These are phyloP conservation scores for Xenopus borealis DNA, from an alignment of 2,113 vertebrate genomes.

Conservation along the genomic window DNA sequence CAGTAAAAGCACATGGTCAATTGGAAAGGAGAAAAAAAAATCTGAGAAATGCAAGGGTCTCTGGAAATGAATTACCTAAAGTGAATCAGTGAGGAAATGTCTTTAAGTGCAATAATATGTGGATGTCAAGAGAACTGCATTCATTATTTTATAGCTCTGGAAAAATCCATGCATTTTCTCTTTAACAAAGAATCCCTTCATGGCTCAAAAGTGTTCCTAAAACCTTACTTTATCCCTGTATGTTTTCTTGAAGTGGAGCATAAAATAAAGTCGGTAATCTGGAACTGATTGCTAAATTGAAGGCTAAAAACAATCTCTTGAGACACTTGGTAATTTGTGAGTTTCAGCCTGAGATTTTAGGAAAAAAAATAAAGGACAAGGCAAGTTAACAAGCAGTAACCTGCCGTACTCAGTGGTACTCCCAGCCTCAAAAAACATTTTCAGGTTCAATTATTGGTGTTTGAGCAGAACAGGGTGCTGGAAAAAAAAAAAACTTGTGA, in stretches of 20 bases:
- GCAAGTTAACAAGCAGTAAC: too few relatives aligned
- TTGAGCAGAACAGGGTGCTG: too few relatives aligned
- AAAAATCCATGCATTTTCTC: background rate
- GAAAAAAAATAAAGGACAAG: too few relatives aligned
- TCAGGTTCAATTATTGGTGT: too few relatives aligned
- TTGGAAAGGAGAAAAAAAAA: too few relatives aligned
- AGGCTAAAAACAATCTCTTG: background rate
- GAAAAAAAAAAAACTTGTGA: too few relatives aligned
- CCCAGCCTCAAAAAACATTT: too few relatives aligned
- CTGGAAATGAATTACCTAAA: constrained; percentile 2
- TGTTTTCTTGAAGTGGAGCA: background rate
- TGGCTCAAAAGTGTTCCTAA: background rate
- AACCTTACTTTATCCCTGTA: background rate
- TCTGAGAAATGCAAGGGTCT: background rate
- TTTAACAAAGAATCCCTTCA: constrained; percentile 1
- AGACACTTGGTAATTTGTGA: background rate
- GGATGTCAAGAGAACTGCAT: background rate
- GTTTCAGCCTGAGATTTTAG: too few relatives aligned
- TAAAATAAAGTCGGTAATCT: background rate
- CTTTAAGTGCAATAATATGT: background rate
- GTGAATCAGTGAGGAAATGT: background rate
- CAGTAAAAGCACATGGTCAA: background rate
- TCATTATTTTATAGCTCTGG: background rate
- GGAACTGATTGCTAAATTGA: background rate
- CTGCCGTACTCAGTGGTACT: too few relatives aligned